Evolutionary conservation across 2,888 invertebrate species (phyloP).

Genomic region (Emmelina monodactyla): DNA sequence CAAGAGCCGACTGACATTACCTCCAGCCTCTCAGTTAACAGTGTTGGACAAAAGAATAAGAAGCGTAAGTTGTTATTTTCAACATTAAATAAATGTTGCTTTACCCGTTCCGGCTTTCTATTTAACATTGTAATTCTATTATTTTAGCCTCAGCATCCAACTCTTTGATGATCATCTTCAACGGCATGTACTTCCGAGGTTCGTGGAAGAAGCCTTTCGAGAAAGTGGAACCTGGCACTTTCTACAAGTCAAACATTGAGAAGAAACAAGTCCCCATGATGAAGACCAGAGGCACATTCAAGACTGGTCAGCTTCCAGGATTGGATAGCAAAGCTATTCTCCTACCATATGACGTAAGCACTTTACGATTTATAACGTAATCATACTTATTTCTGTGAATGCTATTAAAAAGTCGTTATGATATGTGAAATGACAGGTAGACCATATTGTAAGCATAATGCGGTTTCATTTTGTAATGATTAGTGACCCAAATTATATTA

Average conservation of each 20-base stretch:
- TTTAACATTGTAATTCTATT: slow-evolving; percentile 4
- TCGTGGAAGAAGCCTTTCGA: slow-evolving; percentile 76
- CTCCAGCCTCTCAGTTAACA: slow-evolving; percentile 68
- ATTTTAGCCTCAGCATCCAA: slow-evolving; percentile 44
- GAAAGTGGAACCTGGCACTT: slow-evolving; percentile 60
- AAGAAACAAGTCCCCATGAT: slow-evolving; percentile 73
- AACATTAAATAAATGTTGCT: slow-evolving; percentile 15
- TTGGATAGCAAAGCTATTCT: slow-evolving; percentile 74
- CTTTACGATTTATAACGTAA: no score
- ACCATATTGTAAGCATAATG: no score
- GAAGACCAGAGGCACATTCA: slow-evolving; percentile 69
- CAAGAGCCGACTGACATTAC: slow-evolving; percentile 58
- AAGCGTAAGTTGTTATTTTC: slow-evolving; percentile 29
- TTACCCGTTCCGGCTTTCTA: no score
- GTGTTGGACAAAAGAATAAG: slow-evolving; percentile 59
- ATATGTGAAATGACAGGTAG: no score
- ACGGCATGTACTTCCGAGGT: slow-evolving; percentile 82
- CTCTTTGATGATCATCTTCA: slow-evolving; percentile 74
- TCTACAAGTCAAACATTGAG: slow-evolving; percentile 67
- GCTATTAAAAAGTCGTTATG: no score
- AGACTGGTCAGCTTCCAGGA: slow-evolving; percentile 66
- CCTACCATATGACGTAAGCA: slow-evolving; percentile 76
- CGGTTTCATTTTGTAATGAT: no score
- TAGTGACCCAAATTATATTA: no score
- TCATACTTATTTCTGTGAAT: no score